phyloP scores from a whole-genome alignment of 2,797 vertebrate species.

The Etheostoma perlongum region DNA sequence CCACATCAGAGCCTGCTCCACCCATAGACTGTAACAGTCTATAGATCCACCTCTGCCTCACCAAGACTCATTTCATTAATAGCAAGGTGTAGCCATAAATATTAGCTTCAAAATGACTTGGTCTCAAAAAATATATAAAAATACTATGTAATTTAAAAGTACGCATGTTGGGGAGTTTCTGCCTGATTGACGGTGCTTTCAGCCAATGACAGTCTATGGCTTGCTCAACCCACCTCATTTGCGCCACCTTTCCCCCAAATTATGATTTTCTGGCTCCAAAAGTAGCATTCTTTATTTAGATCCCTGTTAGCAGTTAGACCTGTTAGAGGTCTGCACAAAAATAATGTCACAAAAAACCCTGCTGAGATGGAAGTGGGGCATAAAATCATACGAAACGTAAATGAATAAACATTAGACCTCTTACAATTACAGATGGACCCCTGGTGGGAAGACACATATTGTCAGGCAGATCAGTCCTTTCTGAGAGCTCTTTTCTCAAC shows the following conservation, averaged over 20 bases:
- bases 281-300: neutral
- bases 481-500: conserved; percentile 42
- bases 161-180: neutral
- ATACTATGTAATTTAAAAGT: too few species aligned
- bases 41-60: neutral
- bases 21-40: too few species aligned
- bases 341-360: neutral
- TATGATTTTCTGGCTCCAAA: neutral
- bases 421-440: conserved; percentile 54
- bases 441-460: conserved; percentile 43
- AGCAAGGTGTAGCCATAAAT: too few species aligned
- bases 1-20: too few species aligned
- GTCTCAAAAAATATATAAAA: too few species aligned
- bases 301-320: neutral
- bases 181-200: neutral
- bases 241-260: neutral
- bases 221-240: neutral
- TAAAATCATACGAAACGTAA: neutral
- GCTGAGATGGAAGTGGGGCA: neutral
- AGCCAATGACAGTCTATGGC: neutral
- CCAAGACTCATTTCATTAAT: neutral
- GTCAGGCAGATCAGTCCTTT: conserved; percentile 33
- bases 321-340: too few species aligned
- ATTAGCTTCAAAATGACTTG: neutral
- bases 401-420: conserved; percentile 9